These are phyloP conservation scores for Nymphalis io DNA, from an alignment of 1,140 invertebrate genomes.

Conservation along the genomic window DNA sequence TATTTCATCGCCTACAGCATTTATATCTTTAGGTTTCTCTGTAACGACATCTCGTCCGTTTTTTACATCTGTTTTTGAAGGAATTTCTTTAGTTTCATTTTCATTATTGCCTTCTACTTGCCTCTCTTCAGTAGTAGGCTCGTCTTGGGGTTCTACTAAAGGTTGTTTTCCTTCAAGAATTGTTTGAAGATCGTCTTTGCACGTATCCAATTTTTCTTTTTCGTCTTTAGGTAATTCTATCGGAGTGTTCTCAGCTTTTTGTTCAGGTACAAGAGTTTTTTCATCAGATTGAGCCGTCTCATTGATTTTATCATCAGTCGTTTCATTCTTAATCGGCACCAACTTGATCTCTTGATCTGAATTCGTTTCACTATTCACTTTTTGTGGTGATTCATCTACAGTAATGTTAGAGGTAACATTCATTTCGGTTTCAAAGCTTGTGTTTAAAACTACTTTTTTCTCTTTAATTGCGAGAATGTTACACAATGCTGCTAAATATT, in stretches of 20 bases:
- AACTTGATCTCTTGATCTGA: conserved; percentile 65
- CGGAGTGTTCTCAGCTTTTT: conserved; percentile 47
- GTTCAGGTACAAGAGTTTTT: conserved; percentile 52
- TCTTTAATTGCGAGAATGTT: conserved; percentile 85
- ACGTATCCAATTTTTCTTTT: conserved; percentile 48
- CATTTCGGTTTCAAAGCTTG: conserved; percentile 79
- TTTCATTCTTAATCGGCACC: conserved; percentile 56
- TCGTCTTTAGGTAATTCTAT: conserved; percentile 60
- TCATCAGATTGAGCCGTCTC: conserved; percentile 55
- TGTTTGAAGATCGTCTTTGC: conserved; percentile 49
- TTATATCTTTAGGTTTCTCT: conserved; percentile 62
- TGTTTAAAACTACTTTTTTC: conserved; percentile 85
- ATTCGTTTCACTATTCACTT: conserved; percentile 60
- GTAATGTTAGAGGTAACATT: conserved; percentile 79
- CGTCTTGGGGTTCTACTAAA: conserved; percentile 51
- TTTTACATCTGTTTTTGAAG: conserved; percentile 54
- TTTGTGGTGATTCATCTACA: conserved; percentile 66
- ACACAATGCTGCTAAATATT: conserved; percentile 89
- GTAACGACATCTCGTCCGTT: conserved; percentile 55
- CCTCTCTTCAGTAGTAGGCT: conserved; percentile 47
- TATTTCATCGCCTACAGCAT: conserved; percentile 60
- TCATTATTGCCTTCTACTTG: conserved; percentile 47
- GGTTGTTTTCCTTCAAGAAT: conserved; percentile 42
- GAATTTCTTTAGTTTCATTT: conserved; percentile 55
- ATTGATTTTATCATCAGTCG: conserved; percentile 56